Conservation (phyloP, 2,797 vertebrate species). For the Ceyx erithaca region DNA sequence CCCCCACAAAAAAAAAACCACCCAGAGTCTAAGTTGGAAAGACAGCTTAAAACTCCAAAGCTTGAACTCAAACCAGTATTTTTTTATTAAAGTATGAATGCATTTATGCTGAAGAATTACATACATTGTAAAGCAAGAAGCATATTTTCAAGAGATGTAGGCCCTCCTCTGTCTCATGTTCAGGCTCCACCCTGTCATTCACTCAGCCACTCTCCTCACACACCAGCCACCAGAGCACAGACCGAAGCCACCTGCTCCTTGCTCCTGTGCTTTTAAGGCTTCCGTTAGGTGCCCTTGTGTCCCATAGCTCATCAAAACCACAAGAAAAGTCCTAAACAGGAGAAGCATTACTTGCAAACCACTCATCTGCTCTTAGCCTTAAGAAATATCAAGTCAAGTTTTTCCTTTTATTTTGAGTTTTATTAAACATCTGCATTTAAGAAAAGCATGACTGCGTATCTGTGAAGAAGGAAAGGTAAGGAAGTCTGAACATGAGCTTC, state of each 20-base stretch:
- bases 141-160: slow-evolving; percentile 65
- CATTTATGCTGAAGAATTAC: slow-evolving; percentile 79
- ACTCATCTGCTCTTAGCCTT: slow-evolving; percentile 48
- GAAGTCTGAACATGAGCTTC: slow-evolving; percentile 31
- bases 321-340: slow-evolving; percentile 44
- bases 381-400: slow-evolving; percentile 49
- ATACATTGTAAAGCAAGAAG: slow-evolving; percentile 79
- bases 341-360: slow-evolving; percentile 57
- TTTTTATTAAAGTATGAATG: slow-evolving; percentile 81
- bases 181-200: slow-evolving; percentile 65
- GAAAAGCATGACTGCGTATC: slow-evolving; percentile 50
- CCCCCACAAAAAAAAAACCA: neutral
- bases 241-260: slow-evolving; percentile 42
- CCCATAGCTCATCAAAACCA: slow-evolving; percentile 55
- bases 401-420: slow-evolving; percentile 47
- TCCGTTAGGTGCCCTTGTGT: slow-evolving; percentile 72
- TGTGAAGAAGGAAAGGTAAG: neutral
- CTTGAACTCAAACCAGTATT: slow-evolving; percentile 75
- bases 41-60: slow-evolving; percentile 45
- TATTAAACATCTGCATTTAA: slow-evolving; percentile 59
- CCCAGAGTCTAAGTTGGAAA: neutral
- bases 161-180: slow-evolving; percentile 61
- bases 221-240: slow-evolving; percentile 36
- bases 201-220: slow-evolving; percentile 4
- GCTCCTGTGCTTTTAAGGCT: slow-evolving; percentile 77